These are phyloP conservation scores for Polypterus senegalus DNA, from an alignment of 2,113 vertebrate genomes.

Conservation along the genomic window DNA sequence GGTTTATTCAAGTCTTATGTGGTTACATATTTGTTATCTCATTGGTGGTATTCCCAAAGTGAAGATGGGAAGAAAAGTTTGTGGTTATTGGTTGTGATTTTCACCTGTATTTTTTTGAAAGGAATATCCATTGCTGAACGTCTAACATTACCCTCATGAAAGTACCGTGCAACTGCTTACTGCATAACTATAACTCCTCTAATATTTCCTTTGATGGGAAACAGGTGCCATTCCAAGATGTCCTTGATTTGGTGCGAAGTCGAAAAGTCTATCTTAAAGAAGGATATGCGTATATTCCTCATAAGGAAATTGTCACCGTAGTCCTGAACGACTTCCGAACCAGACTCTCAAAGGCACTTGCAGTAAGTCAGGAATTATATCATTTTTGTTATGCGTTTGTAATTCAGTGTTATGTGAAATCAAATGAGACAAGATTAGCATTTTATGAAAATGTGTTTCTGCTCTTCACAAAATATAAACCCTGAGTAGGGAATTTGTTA, in stretches of 20 bases:
- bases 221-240: conserved; percentile 84
- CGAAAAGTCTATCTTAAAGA: conserved; percentile 77
- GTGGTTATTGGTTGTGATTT: not conserved
- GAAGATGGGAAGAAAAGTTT: too few relatives aligned
- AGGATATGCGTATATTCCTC: conserved; percentile 77
- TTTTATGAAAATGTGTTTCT: too few relatives aligned
- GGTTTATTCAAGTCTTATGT: too few relatives aligned
- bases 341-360: conserved; percentile 81
- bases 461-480: too few relatives aligned
- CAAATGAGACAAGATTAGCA: too few relatives aligned
- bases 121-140: not conserved
- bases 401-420: too few relatives aligned
- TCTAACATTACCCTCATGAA: not conserved
- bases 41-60: too few relatives aligned
- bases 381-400: not conserved
- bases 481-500: too few relatives aligned
- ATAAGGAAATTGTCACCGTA: conserved; percentile 71
- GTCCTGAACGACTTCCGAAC: conserved; percentile 82
- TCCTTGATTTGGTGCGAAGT: conserved; percentile 74
- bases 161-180: too few relatives aligned
- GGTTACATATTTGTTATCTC: too few relatives aligned
- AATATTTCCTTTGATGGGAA: not conserved
- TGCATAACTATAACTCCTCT: not conserved
- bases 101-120: not conserved
- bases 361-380: conserved; percentile 59